Evolutionary conservation across 2,113 vertebrate species (phyloP), one percentile per base, ranked within the genome.

Genomic region (Triplophysa dalaica): DNA sequence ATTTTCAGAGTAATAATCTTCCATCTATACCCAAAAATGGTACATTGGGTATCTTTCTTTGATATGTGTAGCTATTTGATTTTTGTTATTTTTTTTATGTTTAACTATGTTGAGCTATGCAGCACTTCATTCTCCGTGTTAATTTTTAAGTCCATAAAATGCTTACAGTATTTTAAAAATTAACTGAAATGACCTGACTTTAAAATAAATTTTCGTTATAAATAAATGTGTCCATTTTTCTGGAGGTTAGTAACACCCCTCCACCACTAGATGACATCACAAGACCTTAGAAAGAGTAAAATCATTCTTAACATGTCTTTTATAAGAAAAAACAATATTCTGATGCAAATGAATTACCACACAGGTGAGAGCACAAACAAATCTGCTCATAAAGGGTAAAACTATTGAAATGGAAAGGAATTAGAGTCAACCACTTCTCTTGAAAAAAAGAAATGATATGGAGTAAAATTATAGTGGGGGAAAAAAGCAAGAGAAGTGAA

Each of bases 261-360:
- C 48, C 45, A 22, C 21, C 84, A 70, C 78, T 66, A 78, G 84
- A 83, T 83, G 81, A 78, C 75, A 56, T 68, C 52, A 61, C 70
- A 26, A 54, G 41, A 22, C 43, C 33, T 50, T 21, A 63, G 13
- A 56, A 70, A 75, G 52, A 58, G 1, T 6, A 0, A 24, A 58
- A 48, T 72, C 22, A 14, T 26, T 58, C 0, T 58, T 16, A 60
- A 14, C 33, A 11, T 10, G 33, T 62, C 8, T 45, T 29, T 29
- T 75, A 1, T 8, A 48, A 3, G 41, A 43, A 26, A 63, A 75
- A 48, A 2, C 22, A 24, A 26, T 38, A 8, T n/a, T 16, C 21
- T 13, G 8, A n/a, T 24, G 12, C 24, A 61, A 21, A 61, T 24
- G 8, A 2, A 21, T 21, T n/a, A 14, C 21, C 8, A 60, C 54